phyloP scores from a whole-genome alignment of 1,140 invertebrate genomes.

The Coboldia fuscipes region DNA sequence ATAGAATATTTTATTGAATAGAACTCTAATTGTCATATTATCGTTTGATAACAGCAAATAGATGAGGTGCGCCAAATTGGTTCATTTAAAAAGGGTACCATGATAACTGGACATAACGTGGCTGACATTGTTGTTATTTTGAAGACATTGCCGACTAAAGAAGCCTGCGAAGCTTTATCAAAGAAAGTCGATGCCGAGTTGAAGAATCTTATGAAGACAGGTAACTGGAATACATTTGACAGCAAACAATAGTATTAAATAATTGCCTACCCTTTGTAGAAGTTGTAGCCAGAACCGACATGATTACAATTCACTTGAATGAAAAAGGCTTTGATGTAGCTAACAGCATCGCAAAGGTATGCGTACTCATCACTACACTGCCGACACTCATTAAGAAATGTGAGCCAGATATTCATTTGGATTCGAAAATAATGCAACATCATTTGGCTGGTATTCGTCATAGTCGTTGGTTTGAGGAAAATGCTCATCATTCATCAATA shows the following conservation, averaged over 20 bases:
- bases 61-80: conserved; percentile 92
- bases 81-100: conserved; percentile 95
- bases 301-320: conserved; percentile 37
- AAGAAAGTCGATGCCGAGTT: conserved; percentile 75
- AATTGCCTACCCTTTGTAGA: no score
- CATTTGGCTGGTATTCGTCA: conserved; percentile 88
- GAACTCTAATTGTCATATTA: conserved; percentile 1
- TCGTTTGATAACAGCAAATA: no score
- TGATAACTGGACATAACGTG: conserved; percentile 84
- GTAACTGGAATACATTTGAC: no score
- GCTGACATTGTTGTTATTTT: conserved; percentile 95
- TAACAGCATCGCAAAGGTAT: conserved; percentile 60
- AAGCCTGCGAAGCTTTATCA: conserved; percentile 77
- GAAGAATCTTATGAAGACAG: conserved; percentile 37
- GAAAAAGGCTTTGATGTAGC: conserved; percentile 68
- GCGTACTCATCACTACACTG: conserved; percentile 79
- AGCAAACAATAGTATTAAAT: no score
- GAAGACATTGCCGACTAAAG: conserved; percentile 92
- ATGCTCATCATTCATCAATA: conserved; percentile 90
- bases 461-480: conserved; percentile 96
- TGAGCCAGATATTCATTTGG: conserved; percentile 77
- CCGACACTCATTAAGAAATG: conserved; percentile 83
- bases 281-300: conserved; percentile 31
- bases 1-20: neutral
- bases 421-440: conserved; percentile 64